Conservation (phyloP, 1,140 invertebrate genomes). For the Sarcophaga peregrina region DNA sequence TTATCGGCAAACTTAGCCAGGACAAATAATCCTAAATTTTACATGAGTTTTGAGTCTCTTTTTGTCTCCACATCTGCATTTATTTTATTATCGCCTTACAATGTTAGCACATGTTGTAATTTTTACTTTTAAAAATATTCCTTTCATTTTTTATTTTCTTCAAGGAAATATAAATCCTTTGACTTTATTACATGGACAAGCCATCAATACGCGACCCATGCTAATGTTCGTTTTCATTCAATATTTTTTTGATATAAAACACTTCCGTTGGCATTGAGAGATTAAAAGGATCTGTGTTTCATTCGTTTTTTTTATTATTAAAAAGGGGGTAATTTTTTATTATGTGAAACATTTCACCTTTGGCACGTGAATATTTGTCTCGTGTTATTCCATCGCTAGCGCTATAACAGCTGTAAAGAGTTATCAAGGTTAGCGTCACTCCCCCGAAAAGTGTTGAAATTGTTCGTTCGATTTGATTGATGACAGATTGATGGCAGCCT, state of each 20-base stretch:
- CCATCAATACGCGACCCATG: background rate
- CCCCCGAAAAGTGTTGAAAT: background rate
- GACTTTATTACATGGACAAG: conserved; percentile 34
- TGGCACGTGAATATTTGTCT: conserved; percentile 17
- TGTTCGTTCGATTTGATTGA: background rate
- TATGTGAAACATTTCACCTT: conserved; percentile 36
- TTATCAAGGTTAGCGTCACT: conserved; percentile 12
- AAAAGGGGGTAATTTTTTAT: background rate
- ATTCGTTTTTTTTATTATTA: background rate
- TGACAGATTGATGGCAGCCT: background rate
- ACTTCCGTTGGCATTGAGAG: conserved; percentile 19
- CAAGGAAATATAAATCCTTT: conserved; percentile 45
- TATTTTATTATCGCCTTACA: background rate
- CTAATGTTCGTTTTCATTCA: conserved; percentile 2
- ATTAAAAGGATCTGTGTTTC: background rate
- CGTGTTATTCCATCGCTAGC: background rate
- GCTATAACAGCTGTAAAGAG: background rate
- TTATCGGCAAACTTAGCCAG: conserved; percentile 11
- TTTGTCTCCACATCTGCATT: background rate
- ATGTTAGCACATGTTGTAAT: background rate
- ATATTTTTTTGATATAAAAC: background rate
- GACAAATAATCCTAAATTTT: background rate
- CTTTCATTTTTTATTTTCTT: conserved; percentile 19
- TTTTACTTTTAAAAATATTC: background rate
- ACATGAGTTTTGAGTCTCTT: background rate